Evolutionary conservation across 2,113 vertebrate species (phyloP).

Genomic region (Corythaeola cristata): DNA sequence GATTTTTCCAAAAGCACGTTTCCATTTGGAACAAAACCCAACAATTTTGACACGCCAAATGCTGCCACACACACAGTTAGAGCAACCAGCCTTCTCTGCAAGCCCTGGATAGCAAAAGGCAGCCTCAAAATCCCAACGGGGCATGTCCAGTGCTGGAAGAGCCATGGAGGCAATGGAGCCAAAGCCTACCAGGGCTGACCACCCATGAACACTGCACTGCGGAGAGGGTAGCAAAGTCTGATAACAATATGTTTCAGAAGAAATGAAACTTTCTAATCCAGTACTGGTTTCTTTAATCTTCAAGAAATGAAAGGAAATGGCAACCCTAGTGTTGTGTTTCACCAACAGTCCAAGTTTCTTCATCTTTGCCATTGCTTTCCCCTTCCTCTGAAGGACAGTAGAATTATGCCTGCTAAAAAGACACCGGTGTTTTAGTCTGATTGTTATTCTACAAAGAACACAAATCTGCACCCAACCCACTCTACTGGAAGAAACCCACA

Average conservation of each 20-base stretch:
- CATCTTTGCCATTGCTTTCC: not conserved
- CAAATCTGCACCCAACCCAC: not conserved
- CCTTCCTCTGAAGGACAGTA: not conserved
- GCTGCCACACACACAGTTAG: not conserved
- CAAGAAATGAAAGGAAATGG: not conserved
- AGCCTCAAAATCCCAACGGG: not conserved
- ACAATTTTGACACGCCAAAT: not conserved
- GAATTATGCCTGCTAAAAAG: not conserved
- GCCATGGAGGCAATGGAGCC: not conserved
- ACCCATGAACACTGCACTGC: too few relatives aligned
- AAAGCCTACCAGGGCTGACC: not conserved
- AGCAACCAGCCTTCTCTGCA: not conserved
- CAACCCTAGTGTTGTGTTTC: not conserved
- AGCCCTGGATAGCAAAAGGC: not conserved
- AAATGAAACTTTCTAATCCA: not conserved
- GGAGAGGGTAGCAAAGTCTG: not conserved
- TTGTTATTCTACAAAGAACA: rapidly evolving
- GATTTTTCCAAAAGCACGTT: not conserved
- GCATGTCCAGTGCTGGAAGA: not conserved
- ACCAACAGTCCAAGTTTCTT: not conserved
- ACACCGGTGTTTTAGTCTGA: not conserved
- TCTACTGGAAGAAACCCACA: not conserved
- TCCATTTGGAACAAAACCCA: not conserved
- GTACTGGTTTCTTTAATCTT: not conserved
- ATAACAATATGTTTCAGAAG: not conserved